Evolutionary conservation across 2,797 vertebrate genomes (phyloP).

Genomic region (Synaphobranchus kaupii): DNA sequence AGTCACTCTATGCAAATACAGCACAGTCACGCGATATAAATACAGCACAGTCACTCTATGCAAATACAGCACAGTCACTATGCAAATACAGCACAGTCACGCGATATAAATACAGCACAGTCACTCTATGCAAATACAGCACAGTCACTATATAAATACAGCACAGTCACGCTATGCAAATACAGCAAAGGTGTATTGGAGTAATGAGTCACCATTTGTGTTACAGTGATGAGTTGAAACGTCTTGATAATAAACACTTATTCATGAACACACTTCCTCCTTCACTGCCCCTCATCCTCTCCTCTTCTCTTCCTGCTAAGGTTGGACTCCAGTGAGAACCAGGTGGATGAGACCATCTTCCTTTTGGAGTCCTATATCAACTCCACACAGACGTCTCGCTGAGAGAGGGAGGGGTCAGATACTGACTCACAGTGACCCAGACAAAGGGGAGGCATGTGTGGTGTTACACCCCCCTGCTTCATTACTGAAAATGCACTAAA

Average conservation of each 20-base stretch:
- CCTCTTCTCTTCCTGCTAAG: slow-evolving; percentile 57
- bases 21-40: too few relatives aligned
- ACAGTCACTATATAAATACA: too few relatives aligned
- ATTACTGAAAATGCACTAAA: neutral
- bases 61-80: neutral
- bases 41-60: too few relatives aligned
- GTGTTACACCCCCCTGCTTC: neutral
- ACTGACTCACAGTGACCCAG: neutral
- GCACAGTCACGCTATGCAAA: too few relatives aligned
- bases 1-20: neutral
- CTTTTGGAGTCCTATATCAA: slow-evolving; percentile 83
- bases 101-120: too few relatives aligned
- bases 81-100: too few relatives aligned
- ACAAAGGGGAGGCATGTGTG: neutral
- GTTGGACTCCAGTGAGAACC: slow-evolving; percentile 92
- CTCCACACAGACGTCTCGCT: slow-evolving; percentile 60
- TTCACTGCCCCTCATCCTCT: neutral
- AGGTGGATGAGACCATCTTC: slow-evolving; percentile 95
- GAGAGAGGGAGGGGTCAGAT: slow-evolving; percentile 33
- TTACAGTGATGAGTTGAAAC: too few relatives aligned
- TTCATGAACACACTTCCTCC: neutral
- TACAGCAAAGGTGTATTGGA: too few relatives aligned
- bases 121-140: too few relatives aligned
- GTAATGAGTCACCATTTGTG: too few relatives aligned
- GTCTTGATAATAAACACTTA: neutral